Base-by-base conservation (phyloP, 2,888 invertebrate genomes). In the Lasioglossum malachurum region DNA sequence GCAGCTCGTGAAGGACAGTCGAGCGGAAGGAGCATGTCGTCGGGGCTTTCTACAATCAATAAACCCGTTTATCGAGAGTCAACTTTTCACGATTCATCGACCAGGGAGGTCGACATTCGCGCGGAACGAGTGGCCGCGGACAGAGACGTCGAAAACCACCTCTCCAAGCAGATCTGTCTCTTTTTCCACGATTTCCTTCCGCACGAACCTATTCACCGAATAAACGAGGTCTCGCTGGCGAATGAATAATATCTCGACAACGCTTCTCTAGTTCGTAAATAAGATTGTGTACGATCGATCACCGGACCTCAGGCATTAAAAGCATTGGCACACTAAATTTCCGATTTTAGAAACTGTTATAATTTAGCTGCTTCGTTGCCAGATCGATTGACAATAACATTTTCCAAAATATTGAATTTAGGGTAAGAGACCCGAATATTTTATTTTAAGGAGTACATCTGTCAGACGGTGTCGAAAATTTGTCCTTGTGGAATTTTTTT, bases 41-140 rank as follows among this genome's bases (percentile, higher is more conserved):
- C 49, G 41, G 80, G 80, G 82, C 72, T 87, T 89, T 91, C 91
- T 88, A 90, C 90, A 92, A 93, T 92, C 91, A 88, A 89, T 91
- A 92, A 91, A 90, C 87, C 80, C 84, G 86, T 90, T 89, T 84
- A 74, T 77, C 91, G 83, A 75, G 75, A 71, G 80, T 64, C 87
- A 83, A 85, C 73, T 86, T 89, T 83, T 78, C 78, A 72, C 81
- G 80, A 72, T 27, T 75, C 72, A 57, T 72, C 78, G 75, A 78
- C 64, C 74, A 83, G 81, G 82, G 87, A 88, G 80, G 69, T 67
- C 79, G 75, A 19, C 71, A 75, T 60, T 84, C 67, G 49, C 69
- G 64, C 64, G 41, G 67, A 76, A 38, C 23, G 69, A 82, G 77
- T 86, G 83, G 77, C 78, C 89, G 80, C 88, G 86, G 89, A 81